These are phyloP conservation scores for Dendrocincla fuliginosa DNA, from an alignment of 2,797 vertebrate species.

Conservation along the genomic window DNA sequence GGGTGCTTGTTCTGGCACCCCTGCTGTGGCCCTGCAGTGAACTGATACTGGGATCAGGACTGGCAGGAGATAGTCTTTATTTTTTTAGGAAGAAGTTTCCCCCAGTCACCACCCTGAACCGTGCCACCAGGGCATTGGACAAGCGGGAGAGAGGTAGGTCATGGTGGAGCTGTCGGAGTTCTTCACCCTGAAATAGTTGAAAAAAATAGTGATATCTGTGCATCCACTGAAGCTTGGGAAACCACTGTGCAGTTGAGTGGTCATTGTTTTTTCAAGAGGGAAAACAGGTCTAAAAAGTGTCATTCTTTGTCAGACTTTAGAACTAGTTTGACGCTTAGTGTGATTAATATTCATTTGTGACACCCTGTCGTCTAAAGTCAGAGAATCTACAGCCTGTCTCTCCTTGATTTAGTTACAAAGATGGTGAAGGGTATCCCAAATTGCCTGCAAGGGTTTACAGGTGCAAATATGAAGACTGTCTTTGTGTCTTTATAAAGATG, in stretches of 20 bases:
- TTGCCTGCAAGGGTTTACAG: neutral
- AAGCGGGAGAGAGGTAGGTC: neutral
- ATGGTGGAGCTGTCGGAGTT: neutral
- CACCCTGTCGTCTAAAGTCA: neutral
- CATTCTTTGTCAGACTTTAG: neutral
- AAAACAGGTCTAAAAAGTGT: neutral
- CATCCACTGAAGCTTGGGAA: neutral
- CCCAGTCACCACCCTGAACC: neutral
- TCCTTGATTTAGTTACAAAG: neutral
- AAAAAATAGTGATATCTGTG: accelerated
- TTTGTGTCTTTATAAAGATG: neutral
- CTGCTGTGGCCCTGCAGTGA: neutral
- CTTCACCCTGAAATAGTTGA: neutral
- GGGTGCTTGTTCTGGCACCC: neutral
- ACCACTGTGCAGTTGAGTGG: neutral
- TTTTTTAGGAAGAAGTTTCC: neutral
- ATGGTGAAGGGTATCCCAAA: neutral
- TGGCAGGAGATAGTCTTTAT: neutral
- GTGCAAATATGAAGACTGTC: neutral
- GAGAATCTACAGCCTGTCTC: neutral
- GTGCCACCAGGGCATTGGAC: accelerated
- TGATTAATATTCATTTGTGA: neutral
- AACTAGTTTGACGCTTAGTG: neutral
- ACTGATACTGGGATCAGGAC: neutral
- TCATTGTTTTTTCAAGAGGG: neutral